Percentiles rank a stretch among this genome's conserved stretches.
Conservation (phyloP, 2,888 invertebrate genomes). For the Spialia ferax region DNA sequence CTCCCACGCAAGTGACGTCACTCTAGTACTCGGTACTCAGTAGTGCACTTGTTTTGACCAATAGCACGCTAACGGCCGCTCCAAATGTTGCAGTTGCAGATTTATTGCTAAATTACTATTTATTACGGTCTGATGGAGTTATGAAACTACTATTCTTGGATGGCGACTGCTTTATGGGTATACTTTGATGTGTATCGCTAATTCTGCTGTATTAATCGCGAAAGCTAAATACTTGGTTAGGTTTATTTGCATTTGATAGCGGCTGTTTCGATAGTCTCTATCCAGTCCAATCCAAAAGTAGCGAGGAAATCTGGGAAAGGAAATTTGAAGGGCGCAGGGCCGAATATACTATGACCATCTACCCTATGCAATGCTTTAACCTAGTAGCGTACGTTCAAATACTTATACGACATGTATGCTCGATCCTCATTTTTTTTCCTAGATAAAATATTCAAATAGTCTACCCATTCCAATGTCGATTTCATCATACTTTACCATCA, state of each 20-base stretch:
- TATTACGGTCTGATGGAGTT: conserved; percentile 33
- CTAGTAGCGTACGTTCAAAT: no score
- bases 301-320: no score
- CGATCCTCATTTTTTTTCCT: no score
- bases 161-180: conserved; percentile 25
- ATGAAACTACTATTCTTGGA: conserved; percentile 26
- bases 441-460: no score
- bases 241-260: conserved; percentile 3
- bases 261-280: no score
- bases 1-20: conserved; percentile 21
- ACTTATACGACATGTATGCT: no score
- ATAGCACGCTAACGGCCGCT: conserved; percentile 1
- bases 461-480: no score
- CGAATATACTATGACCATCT: no score
- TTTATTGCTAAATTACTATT: conserved; percentile 36
- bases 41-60: conserved; percentile 30
- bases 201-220: conserved; percentile 25
- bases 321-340: no score
- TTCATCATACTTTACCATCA: no score
- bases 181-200: conserved; percentile 30
- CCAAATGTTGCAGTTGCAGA: conserved; percentile 25
- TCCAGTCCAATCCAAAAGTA: no score
- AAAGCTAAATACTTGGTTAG: conserved; percentile 38
- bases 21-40: background rate
- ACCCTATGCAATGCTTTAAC: no score